Evolutionary conservation across 2,797 vertebrate genomes (phyloP).

Genomic region (Macroramphosus scolopax): DNA sequence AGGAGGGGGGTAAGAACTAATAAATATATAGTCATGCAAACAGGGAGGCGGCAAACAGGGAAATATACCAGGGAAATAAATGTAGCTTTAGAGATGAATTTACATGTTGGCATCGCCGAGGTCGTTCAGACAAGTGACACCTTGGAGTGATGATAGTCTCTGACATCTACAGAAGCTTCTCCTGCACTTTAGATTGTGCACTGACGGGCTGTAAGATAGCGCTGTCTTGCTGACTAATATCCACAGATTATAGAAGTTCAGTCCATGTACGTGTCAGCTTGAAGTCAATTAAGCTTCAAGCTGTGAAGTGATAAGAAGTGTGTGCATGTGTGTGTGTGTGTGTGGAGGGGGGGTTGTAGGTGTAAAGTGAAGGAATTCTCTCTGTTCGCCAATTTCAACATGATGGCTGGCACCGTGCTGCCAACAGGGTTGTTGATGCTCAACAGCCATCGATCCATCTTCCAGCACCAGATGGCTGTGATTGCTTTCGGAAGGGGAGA

Average conservation of each 20-base stretch:
- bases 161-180: slow-evolving; percentile 1
- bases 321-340: no score
- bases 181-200: slow-evolving; percentile 5
- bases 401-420: slow-evolving; percentile 40
- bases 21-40: background rate
- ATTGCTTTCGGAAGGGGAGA: slow-evolving; percentile 45
- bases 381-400: slow-evolving; percentile 33
- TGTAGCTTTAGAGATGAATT: background rate
- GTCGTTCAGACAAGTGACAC: no score
- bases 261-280: slow-evolving; percentile 30
- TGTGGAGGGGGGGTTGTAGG: slow-evolving; percentile 11
- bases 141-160: background rate
- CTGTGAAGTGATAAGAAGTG: slow-evolving; percentile 56
- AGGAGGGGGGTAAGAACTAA: slow-evolving; percentile 6
- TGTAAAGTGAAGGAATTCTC: slow-evolving; percentile 45
- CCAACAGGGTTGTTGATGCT: slow-evolving; percentile 54
- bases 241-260: slow-evolving; percentile 40
- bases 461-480: slow-evolving; percentile 59
- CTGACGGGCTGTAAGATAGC: slow-evolving; percentile 3
- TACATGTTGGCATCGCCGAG: no score
- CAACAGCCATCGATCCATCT: slow-evolving; percentile 50
- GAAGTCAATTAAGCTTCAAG: slow-evolving; percentile 50
- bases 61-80: no score
- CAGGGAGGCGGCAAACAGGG: background rate
- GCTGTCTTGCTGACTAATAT: slow-evolving; percentile 29